Percentiles rank a stretch among this genome's conserved stretches.
Conservation (phyloP, 1,140 invertebrate genomes). For the Oryzaephilus surinamensis region DNA sequence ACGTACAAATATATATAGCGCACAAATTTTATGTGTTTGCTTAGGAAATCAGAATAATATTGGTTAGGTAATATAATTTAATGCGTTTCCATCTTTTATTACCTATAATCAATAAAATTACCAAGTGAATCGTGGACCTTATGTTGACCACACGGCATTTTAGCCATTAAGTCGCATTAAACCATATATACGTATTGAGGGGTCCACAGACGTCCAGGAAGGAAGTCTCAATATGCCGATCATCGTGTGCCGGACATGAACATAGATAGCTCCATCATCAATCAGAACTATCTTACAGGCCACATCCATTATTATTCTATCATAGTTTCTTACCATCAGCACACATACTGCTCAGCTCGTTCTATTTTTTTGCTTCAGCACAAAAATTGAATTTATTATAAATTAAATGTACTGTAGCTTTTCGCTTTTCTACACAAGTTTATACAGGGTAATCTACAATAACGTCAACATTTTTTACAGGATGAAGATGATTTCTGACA, state of each 20-base stretch:
- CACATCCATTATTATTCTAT: conserved; percentile 26
- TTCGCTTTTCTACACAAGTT: too few relatives aligned
- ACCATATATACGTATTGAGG: too few relatives aligned
- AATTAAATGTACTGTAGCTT: not conserved
- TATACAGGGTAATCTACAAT: too few relatives aligned
- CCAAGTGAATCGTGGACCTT: conserved; percentile 16
- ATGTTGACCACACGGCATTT: conserved; percentile 14
- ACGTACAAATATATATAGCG: too few relatives aligned
- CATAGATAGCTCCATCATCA: conserved; percentile 31
- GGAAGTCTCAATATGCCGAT: conserved; percentile 35
- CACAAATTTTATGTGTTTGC: too few relatives aligned
- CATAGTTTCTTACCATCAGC: conserved; percentile 1
- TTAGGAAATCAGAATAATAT: too few relatives aligned
- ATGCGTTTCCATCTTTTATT: conserved; percentile 17
- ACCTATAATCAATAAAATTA: conserved; percentile 23
- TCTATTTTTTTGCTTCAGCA: not conserved
- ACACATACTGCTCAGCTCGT: not conserved
- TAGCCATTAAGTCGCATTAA: conserved; percentile 26
- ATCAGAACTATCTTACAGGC: conserved; percentile 30
- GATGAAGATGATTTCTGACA: too few relatives aligned
- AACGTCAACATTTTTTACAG: too few relatives aligned
- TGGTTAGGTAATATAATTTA: conserved; percentile 1
- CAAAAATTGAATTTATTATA: not conserved
- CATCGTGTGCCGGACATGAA: conserved; percentile 30
- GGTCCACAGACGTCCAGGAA: conserved; percentile 27